These are phyloP conservation scores for Hyalella azteca DNA, from an alignment of 2,888 invertebrate species.

Conservation along the genomic window DNA sequence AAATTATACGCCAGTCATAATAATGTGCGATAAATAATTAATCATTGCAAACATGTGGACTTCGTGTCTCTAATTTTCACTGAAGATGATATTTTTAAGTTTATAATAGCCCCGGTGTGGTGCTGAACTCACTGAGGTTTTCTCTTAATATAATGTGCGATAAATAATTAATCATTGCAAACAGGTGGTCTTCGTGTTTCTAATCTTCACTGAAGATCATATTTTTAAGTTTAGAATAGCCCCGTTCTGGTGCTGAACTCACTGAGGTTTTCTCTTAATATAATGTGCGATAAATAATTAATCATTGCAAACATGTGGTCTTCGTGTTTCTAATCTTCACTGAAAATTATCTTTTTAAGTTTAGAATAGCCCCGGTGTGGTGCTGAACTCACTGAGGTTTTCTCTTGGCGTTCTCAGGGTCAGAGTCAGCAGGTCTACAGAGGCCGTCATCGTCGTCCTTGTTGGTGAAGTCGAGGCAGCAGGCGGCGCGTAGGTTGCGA, in stretches of 20 bases:
- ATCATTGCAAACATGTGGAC: too few species aligned
- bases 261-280: background rate
- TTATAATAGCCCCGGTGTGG: background rate
- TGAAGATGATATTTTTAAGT: background rate
- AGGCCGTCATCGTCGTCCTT: constrained; percentile 57
- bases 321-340: background rate
- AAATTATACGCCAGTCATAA: too few species aligned
- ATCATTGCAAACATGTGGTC: too few species aligned
- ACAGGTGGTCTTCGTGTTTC: too few species aligned
- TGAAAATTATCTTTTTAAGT: background rate
- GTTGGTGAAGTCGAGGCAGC: constrained; percentile 57
- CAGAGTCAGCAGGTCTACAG: constrained; percentile 45
- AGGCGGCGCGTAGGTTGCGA: constrained; percentile 56
- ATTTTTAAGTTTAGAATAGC: background rate
- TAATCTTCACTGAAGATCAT: too few species aligned
- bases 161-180: too few species aligned
- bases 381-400: constrained; percentile 31
- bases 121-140: background rate
- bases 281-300: too few species aligned
- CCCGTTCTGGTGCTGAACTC: background rate
- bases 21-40: too few species aligned
- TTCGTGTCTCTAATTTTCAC: too few species aligned
- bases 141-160: too few species aligned
- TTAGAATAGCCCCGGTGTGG: background rate
- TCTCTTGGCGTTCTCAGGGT: constrained; percentile 42